These are phyloP conservation scores for Salvelinus fontinalis DNA, from an alignment of 2,113 vertebrate genomes.

Conservation along the genomic window DNA sequence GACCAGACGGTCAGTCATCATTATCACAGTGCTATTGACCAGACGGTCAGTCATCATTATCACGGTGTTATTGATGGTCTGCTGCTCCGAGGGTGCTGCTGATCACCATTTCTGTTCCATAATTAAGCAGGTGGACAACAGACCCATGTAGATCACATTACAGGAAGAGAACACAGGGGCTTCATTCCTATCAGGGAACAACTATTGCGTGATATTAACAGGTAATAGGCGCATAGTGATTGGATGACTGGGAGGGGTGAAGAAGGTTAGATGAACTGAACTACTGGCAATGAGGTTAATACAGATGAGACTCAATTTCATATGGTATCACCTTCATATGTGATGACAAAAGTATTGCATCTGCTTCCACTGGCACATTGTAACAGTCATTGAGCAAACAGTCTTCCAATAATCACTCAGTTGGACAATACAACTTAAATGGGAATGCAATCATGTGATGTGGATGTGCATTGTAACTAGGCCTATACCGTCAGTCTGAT, in stretches of 20 bases:
- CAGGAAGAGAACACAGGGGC: slow-evolving; percentile 23
- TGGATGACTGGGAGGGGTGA: too few relatives aligned
- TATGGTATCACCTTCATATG: neutral
- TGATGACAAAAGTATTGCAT: neutral
- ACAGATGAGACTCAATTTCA: neutral
- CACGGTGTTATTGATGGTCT: neutral
- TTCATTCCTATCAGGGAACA: slow-evolving; percentile 38
- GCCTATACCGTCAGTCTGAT: too few relatives aligned
- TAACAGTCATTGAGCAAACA: too few relatives aligned
- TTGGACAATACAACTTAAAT: too few relatives aligned
- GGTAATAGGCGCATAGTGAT: slow-evolving; percentile 51
- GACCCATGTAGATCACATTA: slow-evolving; percentile 57
- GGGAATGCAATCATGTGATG: too few relatives aligned
- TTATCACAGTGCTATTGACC: too few relatives aligned
- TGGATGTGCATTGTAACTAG: too few relatives aligned
- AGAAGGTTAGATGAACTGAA: too few relatives aligned
- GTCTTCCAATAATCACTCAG: too few relatives aligned
- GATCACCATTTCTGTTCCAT: slow-evolving; percentile 57
- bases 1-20: too few relatives aligned
- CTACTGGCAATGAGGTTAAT: too few relatives aligned
- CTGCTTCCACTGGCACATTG: neutral
- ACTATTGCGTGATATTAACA: slow-evolving; percentile 46
- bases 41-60: too few relatives aligned
- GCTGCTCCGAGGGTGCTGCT: slow-evolving; percentile 19
- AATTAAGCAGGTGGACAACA: slow-evolving; percentile 63